These are phyloP conservation scores for Caloenas nicobarica DNA, from an alignment of 2,113 vertebrate species.

Conservation along the genomic window DNA sequence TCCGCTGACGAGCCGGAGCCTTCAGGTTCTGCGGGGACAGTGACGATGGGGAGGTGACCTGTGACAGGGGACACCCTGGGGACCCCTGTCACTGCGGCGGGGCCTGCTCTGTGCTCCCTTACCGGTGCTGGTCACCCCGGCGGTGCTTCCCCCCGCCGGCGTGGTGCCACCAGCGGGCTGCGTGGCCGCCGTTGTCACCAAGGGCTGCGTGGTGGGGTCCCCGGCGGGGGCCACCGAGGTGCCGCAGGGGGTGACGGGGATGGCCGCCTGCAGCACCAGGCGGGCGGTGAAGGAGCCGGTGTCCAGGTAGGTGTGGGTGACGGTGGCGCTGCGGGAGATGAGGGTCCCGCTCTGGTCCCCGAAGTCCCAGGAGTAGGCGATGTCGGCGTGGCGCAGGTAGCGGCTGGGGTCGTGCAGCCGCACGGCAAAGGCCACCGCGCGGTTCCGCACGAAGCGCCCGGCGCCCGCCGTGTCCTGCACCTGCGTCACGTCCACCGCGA, in stretches of 20 bases:
- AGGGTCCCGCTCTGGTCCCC: slow-evolving; percentile 89
- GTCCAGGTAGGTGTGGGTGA: slow-evolving; percentile 87
- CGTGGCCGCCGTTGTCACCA: background rate
- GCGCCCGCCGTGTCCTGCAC: slow-evolving; percentile 75
- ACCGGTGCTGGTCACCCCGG: background rate
- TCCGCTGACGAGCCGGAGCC: background rate
- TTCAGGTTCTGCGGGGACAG: slow-evolving; percentile 21
- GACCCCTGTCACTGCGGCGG: fast-evolving
- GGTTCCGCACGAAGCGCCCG: slow-evolving; percentile 87
- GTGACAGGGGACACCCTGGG: too few species aligned
- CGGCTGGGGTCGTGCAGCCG: slow-evolving; percentile 89
- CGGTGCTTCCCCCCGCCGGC: background rate
- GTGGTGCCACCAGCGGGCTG: background rate
- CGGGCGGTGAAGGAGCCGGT: slow-evolving; percentile 80
- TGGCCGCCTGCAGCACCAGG: slow-evolving; percentile 88
- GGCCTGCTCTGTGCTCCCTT: background rate
- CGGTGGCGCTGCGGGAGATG: slow-evolving; percentile 81
- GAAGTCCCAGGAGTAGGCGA: slow-evolving; percentile 94
- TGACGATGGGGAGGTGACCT: background rate
- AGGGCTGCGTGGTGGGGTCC: slow-evolving; percentile 8
- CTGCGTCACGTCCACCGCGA: slow-evolving; percentile 83
- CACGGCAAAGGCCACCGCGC: slow-evolving; percentile 84
- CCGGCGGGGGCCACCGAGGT: slow-evolving; percentile 47
- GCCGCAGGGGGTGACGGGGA: slow-evolving; percentile 80
- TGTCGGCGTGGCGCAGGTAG: slow-evolving; percentile 83